Base-by-base conservation (phyloP, 2,797 vertebrate species). In the Calcarius lapponicus region DNA sequence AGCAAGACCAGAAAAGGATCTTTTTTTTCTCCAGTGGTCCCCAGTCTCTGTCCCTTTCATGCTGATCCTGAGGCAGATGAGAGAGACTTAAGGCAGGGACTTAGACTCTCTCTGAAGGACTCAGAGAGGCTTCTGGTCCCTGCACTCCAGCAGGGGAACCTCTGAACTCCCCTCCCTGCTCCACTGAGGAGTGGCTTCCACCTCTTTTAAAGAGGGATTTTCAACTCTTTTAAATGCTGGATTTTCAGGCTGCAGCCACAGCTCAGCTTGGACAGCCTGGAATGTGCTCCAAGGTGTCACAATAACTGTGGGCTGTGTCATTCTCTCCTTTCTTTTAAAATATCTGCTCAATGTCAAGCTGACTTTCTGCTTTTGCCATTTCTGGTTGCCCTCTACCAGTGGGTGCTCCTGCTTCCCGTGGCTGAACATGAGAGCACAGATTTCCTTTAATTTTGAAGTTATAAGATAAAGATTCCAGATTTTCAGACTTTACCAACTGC, bases 281-380 rank as follows among this genome's bases (percentile, higher is more conserved):
- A 19, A 13, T 3, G 24, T 28, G 11, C 43, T 38, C 26, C 0
- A 0, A 40, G 42, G 9, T 4, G 0, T 10, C 1, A 4, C 36
- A 31, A 9, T 36, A 12, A 31, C 31, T 57, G 60, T 4, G 36
- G 15, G 3, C 58, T 18, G 10, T 50, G 47, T 17, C 0, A 0
- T 80, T 19, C 24, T 76, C 20, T 34, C 34, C 26, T 4, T 15
- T 4, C 28, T 60, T 83, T 18, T 18, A 8, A 43, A 64, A 4
- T 11, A 10, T 0, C 4, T 5, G 0, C 51, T 80, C 6, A 12
- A 11, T 60, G 20, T 7, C 34, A 8, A 4, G 6, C 12, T 21
- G 47, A 11, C 13, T 32, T 66, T 38, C 22, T 38, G 4, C 19
- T 51, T 66, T 74, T 48, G 24, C n/a, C 0, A 0, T 19, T 82